These are phyloP conservation scores for Drosophila triauraria DNA, from an alignment of 1,140 invertebrate species.

Conservation along the genomic window DNA sequence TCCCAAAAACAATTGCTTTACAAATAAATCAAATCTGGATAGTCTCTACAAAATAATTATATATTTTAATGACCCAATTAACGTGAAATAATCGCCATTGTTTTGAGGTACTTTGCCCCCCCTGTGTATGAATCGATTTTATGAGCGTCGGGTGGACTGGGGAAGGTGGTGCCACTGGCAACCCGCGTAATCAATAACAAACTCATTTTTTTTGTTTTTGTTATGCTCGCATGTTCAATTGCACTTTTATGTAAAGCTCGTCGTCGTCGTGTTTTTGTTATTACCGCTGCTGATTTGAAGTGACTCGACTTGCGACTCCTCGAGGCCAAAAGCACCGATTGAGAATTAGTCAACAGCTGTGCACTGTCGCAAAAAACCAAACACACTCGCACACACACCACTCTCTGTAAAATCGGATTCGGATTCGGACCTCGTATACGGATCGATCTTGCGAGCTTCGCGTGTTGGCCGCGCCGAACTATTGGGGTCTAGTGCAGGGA, in stretches of 20 bases:
- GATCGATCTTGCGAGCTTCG: conserved; percentile 46
- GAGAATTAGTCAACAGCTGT: conserved; percentile 44
- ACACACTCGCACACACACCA: conserved; percentile 22
- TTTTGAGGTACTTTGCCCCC: conserved; percentile 10
- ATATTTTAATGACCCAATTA: conserved; percentile 5
- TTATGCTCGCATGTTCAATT: conserved; percentile 40
- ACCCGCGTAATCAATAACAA: conserved; percentile 46
- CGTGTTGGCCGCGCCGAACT: conserved; percentile 39
- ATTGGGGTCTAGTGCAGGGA: conserved; percentile 49
- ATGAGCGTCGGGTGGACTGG: conserved; percentile 9
- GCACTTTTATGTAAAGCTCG: conserved; percentile 34
- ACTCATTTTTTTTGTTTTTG: conserved; percentile 27
- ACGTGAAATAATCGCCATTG: conserved; percentile 3
- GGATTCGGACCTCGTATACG: conserved; percentile 6
- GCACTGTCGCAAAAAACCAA: conserved; percentile 21
- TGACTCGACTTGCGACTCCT: conserved; percentile 33
- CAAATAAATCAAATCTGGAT: neutral
- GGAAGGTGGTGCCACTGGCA: conserved; percentile 40
- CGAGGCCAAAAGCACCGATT: conserved; percentile 38
- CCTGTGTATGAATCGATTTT: conserved; percentile 26
- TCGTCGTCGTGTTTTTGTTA: conserved; percentile 5
- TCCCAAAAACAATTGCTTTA: neutral
- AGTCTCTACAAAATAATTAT: neutral
- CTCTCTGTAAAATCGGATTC: conserved; percentile 29
- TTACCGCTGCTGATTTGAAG: conserved; percentile 37